Conservation (phyloP, 2,113 vertebrate species). For the Phycodurus eques region DNA sequence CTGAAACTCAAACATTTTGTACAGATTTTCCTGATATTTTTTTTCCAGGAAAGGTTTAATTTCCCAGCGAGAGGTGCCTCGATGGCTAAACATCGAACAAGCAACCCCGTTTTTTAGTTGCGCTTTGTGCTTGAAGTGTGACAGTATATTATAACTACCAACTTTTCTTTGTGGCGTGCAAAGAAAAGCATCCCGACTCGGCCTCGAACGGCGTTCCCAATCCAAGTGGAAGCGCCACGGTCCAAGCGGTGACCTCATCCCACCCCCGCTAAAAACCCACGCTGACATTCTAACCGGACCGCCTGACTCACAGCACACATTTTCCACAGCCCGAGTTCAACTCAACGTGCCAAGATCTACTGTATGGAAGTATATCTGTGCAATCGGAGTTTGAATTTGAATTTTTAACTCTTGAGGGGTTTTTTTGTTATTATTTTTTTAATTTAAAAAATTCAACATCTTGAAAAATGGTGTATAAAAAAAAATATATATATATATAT, state of each 20-base stretch:
- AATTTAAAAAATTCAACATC: no score
- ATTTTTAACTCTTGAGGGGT: not conserved
- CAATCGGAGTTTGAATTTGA: not conserved
- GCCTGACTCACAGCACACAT: conserved; percentile 19
- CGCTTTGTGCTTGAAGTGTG: not conserved
- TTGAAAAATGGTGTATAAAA: no score
- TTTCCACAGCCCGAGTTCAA: not conserved
- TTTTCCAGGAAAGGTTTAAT: no score
- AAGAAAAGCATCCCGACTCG: not conserved
- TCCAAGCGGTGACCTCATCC: conserved; percentile 42
- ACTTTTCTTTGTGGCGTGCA: conserved; percentile 2
- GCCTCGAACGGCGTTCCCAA: no score
- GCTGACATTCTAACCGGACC: conserved; percentile 28
- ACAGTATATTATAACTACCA: conserved; percentile 30
- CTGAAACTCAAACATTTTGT: no score
- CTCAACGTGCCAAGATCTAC: not conserved
- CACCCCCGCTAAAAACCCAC: conserved; percentile 6
- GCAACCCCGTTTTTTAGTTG: not conserved
- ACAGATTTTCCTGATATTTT: not conserved
- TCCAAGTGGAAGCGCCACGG: not conserved
- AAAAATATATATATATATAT: no score
- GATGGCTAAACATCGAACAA: no score
- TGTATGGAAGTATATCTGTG: not conserved
- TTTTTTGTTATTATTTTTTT: not conserved
- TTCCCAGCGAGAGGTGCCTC: no score